Evolutionary conservation across 2,797 vertebrate genomes (phyloP), one percentile per base, ranked within the genome.

Genomic region (Hyperoplus lanceolatus): DNA sequence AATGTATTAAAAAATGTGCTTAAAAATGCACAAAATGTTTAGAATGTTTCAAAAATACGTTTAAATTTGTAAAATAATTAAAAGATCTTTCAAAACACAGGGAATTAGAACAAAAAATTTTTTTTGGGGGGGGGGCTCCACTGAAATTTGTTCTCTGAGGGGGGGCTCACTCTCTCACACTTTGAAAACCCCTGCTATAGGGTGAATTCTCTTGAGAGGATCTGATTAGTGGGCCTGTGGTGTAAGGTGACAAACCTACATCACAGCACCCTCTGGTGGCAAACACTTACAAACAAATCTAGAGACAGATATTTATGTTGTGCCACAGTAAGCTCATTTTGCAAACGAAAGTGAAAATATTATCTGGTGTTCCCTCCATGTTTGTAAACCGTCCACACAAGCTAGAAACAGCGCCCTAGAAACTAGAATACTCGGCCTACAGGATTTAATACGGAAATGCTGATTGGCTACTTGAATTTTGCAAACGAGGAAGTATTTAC

Each of bases 261-360:
- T 18, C 38, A 77, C 84, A 82, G 81, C 77, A 1, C 70, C 83
- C 78, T 70, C 92, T 90, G 64, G 68, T 80, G 92, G 79, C 18
- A 41, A 45, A 57, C 5, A 38, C 2, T 2, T 4, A 29, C 4
- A 13, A 50, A 45, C 43, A 55, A 69, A 41, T 4, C 4, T 1
- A 41, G 56, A 36, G 51, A 6, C 21, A 21, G 2, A 9, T 43
- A 18, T 11, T 39, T 45, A n/a, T n/a, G 38, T 9, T 8, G 5
- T 51, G 29, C 29, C 4, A 42, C 10, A 38, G 11, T 5, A 21
- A 62, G 29, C 48, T 50, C 4, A 14, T 42, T 46, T 38, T 45
- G 7, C 21, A 41, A 43, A n/a, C 18, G n/a, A 43, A 51, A 69
- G 48, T 29, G 13, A 72, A 53, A 71, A 43, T 53, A 0, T n/a